Evolutionary conservation across 2,113 vertebrate species (phyloP).

Genomic region (Hippocampus guttulatus): DNA sequence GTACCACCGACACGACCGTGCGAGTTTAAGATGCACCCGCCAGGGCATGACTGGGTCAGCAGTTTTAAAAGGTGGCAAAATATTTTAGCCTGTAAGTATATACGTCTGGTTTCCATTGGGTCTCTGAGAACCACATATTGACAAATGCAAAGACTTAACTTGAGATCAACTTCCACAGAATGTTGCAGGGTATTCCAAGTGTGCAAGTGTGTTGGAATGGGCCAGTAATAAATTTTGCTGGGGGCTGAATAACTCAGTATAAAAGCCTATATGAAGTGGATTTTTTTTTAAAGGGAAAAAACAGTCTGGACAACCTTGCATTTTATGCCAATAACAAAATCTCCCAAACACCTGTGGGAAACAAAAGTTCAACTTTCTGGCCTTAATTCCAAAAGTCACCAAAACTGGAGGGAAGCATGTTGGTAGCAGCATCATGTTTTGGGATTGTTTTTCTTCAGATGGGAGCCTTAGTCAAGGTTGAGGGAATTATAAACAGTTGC

Average conservation of each 20-base stretch:
- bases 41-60: conserved; percentile 35
- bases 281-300: too few relatives aligned
- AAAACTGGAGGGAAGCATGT: too few relatives aligned
- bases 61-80: conserved; percentile 26
- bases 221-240: neutral
- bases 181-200: neutral
- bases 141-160: neutral
- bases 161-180: neutral
- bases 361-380: too few relatives aligned
- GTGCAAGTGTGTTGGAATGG: neutral
- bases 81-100: conserved; percentile 23
- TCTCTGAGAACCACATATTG: neutral
- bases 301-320: too few relatives aligned
- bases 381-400: too few relatives aligned
- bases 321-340: too few relatives aligned
- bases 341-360: too few relatives aligned
- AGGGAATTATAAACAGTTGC: too few relatives aligned
- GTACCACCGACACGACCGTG: conserved; percentile 28
- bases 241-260: neutral
- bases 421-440: too few relatives aligned
- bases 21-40: conserved; percentile 30
- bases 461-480: too few relatives aligned
- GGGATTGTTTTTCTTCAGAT: too few relatives aligned
- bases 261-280: too few relatives aligned
- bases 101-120: conserved; percentile 13